phyloP scores from a whole-genome alignment of 2,888 invertebrate genomes.

The Lithophane leautieri region DNA sequence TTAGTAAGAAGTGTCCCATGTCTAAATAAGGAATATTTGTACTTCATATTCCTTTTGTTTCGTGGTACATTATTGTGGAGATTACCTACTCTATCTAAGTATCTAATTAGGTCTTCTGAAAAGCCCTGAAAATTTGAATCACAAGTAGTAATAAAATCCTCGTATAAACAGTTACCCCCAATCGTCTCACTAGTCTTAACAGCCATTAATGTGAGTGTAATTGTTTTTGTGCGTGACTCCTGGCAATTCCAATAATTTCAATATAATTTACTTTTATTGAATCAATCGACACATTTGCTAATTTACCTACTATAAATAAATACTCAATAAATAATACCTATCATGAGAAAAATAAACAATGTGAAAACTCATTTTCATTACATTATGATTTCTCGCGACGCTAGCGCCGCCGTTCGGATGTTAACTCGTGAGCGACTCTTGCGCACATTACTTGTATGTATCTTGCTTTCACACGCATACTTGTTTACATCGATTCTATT shows the following conservation, averaged over 20 bases:
- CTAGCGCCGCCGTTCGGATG: slow-evolving; percentile 70
- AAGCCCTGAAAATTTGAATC: neutral
- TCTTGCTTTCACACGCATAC: slow-evolving; percentile 76
- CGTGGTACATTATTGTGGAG: neutral
- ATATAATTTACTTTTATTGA: neutral
- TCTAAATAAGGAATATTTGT: neutral
- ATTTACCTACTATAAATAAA: too few species aligned
- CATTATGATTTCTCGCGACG: slow-evolving; percentile 70
- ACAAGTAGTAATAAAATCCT: too few species aligned
- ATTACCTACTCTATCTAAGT: neutral
- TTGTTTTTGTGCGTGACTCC: slow-evolving; percentile 27
- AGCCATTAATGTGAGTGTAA: slow-evolving; percentile 1
- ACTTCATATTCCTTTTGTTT: neutral
- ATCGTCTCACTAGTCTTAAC: too few species aligned
- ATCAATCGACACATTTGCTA: too few species aligned
- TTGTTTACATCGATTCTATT: slow-evolving; percentile 69
- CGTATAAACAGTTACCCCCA: neutral
- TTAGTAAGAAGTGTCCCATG: neutral
- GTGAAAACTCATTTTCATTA: slow-evolving; percentile 59
- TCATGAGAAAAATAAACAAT: slow-evolving; percentile 41
- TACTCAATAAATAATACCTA: neutral
- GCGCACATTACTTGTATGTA: slow-evolving; percentile 68
- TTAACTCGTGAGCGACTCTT: slow-evolving; percentile 59
- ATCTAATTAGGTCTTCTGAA: neutral
- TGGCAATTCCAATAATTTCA: neutral